These are phyloP conservation scores for Cyanoramphus novaezelandiae DNA, from an alignment of 2,113 vertebrate genomes.

Conservation along the genomic window DNA sequence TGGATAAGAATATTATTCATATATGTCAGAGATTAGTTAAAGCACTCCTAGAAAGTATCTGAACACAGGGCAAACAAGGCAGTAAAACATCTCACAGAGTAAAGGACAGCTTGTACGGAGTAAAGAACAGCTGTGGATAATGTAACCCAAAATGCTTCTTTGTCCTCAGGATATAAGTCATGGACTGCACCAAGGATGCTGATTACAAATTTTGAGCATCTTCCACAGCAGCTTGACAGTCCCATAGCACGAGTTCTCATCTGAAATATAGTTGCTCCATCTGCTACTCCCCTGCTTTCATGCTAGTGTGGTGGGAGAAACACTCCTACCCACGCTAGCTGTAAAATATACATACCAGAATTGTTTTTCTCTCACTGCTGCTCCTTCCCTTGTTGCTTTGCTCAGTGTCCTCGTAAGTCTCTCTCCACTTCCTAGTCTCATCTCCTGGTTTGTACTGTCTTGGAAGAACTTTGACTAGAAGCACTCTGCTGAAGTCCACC, in stretches of 20 bases:
- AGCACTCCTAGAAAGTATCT: background rate
- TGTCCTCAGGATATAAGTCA: background rate
- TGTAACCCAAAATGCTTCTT: background rate
- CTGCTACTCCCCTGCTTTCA: constrained; percentile 13
- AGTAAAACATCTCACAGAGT: background rate
- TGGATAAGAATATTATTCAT: background rate
- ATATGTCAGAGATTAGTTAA: background rate
- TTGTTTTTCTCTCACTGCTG: background rate
- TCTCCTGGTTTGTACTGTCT: background rate
- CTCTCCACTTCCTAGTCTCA: background rate
- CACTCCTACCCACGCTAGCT: background rate
- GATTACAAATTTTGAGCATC: background rate
- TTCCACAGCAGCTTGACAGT: background rate
- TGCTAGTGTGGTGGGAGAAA: background rate
- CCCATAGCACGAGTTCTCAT: background rate
- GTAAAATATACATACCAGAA: background rate
- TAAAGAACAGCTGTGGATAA: background rate
- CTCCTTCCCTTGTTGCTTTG: background rate
- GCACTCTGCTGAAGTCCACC: background rate
- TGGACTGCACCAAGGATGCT: background rate
- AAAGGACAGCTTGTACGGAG: background rate
- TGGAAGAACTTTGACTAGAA: background rate
- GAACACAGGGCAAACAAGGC: background rate
- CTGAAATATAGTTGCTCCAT: constrained; percentile 1
- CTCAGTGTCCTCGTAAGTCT: background rate